A percentile compares a stretch with the other conserved stretches of the same genome.
These are phyloP conservation scores for Drosophila chauvacae DNA, from an alignment of 1,140 invertebrate genomes.

Conservation along the genomic window DNA sequence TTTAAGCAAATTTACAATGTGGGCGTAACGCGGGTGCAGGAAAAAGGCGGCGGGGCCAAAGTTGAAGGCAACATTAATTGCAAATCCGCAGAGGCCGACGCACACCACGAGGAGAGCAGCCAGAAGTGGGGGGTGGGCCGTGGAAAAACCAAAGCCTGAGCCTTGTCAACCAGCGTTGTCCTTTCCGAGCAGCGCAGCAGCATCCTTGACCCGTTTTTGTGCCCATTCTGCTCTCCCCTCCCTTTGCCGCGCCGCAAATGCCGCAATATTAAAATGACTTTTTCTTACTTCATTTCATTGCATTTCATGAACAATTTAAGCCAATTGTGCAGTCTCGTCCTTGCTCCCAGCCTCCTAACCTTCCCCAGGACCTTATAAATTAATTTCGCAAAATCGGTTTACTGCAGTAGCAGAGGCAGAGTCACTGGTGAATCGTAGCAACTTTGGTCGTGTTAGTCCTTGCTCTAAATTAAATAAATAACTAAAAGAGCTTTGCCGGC, in stretches of 20 bases:
- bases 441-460: background rate
- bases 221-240: slow-evolving; percentile 6
- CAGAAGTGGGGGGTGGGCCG: background rate
- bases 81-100: slow-evolving; percentile 67
- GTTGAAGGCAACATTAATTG: slow-evolving; percentile 83
- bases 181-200: slow-evolving; percentile 45
- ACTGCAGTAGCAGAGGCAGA: slow-evolving; percentile 32
- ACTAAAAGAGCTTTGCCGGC: slow-evolving; percentile 17
- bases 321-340: slow-evolving; percentile 64
- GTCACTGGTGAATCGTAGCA: slow-evolving; percentile 16
- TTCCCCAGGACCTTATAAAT: slow-evolving; percentile 68
- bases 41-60: slow-evolving; percentile 52
- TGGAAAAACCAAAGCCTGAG: slow-evolving; percentile 32
- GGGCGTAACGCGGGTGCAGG: slow-evolving; percentile 15
- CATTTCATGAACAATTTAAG: slow-evolving; percentile 83
- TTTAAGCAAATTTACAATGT: slow-evolving; percentile 77
- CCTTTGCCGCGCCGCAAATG: slow-evolving; percentile 46
- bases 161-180: slow-evolving; percentile 57
- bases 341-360: slow-evolving; percentile 18
- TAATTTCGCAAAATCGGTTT: slow-evolving; percentile 73
- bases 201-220: slow-evolving; percentile 75
- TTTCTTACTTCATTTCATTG: slow-evolving; percentile 82
- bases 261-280: slow-evolving; percentile 81
- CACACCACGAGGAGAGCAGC: slow-evolving; percentile 9
- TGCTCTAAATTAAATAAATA: slow-evolving; percentile 44